phyloP scores from a whole-genome alignment of 2,888 invertebrate genomes.

The Epirrhoe tristata region DNA sequence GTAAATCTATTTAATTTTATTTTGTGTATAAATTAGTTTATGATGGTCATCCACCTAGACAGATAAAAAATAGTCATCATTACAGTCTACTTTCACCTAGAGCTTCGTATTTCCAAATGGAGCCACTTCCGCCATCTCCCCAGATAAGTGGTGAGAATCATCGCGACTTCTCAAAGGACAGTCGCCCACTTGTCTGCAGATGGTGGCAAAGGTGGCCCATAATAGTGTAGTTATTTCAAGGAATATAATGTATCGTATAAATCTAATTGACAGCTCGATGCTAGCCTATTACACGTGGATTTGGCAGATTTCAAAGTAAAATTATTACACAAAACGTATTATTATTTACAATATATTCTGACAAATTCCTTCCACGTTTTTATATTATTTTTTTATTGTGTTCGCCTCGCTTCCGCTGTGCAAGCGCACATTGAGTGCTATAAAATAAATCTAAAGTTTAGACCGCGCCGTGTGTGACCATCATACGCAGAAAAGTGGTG shows the following conservation, averaged over 20 bases:
- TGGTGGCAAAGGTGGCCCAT: conserved; percentile 16
- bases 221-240: conserved; percentile 75
- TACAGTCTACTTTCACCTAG: conserved; percentile 81
- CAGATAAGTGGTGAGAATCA: conserved; percentile 7
- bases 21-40: conserved; percentile 84
- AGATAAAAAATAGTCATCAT: conserved; percentile 82
- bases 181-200: conserved; percentile 13
- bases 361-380: conserved; percentile 76
- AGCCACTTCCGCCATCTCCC: conserved; percentile 9
- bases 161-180: not conserved
- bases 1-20: conserved; percentile 80
- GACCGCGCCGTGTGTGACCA: conserved; percentile 60
- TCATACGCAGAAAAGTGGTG: conserved; percentile 53
- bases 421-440: conserved; percentile 45
- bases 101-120: conserved; percentile 64
- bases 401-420: conserved; percentile 74
- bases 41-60: conserved; percentile 83
- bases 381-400: conserved; percentile 65
- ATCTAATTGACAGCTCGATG: conserved; percentile 82
- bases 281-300: conserved; percentile 80
- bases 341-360: conserved; percentile 82
- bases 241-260: conserved; percentile 77
- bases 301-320: conserved; percentile 77
- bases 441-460: conserved; percentile 22
- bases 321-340: conserved; percentile 78